Evolutionary conservation across 1,140 invertebrate species (phyloP), one percentile per base, ranked within the genome.

Genomic region (Ooceraea biroi): DNA sequence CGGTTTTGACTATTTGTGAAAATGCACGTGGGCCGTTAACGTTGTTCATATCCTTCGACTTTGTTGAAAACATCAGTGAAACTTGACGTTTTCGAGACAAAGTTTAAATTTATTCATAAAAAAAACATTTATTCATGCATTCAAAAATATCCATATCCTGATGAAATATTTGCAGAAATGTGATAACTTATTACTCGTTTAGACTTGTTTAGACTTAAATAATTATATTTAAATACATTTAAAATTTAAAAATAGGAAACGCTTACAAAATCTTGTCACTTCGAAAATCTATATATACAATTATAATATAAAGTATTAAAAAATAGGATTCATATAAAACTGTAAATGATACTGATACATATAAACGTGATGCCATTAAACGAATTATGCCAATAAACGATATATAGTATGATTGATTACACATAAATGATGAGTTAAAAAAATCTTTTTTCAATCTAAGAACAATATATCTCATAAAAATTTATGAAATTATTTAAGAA

Each of bases 31-130:
- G 57, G 44, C 22, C 48, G n/a, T 71, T 71, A 80, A 69, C 44
- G 3, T 69, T 30, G 30, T 69, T 50, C 46, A 44, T 58, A 71
- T 80, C 46, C n/a, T 80, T 80, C 11, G 14, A 77, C 3, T 77
- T 36, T 10, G 19, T 66, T 50, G 5, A 57, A 30, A 69, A 57
- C 36, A 8, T 78, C 7, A 30, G 17, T 30, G 0, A 57, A 80
- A 71, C n/a, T 69, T 30, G 25, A 41, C 4, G 19, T 17, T 8
- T 5, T 1, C 3, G 19, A 50, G 3, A 27, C 3, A 76, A 17
- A 30, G 30, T 25, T 1, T n/a, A 61, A 46, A 22, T 41, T 69
- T 41, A 41, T 19, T 55, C 0, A 17, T 44, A 41, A 25, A 17
- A 44, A 19, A 30, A 71, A 52, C 12, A n/a, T 69, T 78, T 68